Conservation (phyloP, 2,113 vertebrate genomes). For the Rhineura floridana region DNA sequence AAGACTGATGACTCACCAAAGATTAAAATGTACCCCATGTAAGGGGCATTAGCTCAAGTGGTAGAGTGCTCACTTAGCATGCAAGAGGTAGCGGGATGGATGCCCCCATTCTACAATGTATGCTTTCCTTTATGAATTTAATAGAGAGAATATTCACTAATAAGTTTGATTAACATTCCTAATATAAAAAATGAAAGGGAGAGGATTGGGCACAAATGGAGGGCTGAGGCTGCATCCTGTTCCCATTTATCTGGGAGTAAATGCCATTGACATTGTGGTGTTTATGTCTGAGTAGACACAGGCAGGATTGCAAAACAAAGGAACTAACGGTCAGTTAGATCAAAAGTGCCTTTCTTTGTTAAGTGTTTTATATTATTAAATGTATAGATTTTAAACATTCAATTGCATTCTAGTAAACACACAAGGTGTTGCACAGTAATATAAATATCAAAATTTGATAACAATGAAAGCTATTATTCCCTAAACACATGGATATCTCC, state of each 20-base stretch:
- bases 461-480: neutral
- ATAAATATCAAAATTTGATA: too few species aligned
- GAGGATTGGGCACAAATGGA: conserved; percentile 42
- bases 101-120: neutral
- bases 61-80: neutral
- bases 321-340: neutral
- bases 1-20: neutral
- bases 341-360: too few species aligned
- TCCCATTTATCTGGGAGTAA: too few species aligned
- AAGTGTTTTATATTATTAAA: too few species aligned
- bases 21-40: rapidly evolving
- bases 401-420: neutral
- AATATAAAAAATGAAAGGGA: conserved; percentile 32
- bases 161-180: neutral
- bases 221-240: neutral
- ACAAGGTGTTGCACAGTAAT: too few species aligned
- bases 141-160: neutral
- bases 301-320: neutral
- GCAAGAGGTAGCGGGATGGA: neutral
- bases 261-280: neutral
- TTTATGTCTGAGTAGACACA: neutral
- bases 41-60: conserved; percentile 66
- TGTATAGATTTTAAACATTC: too few species aligned
- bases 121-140: neutral
- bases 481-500: neutral